Base-by-base conservation (phyloP, 2,888 invertebrate species). In the Iphiclides podalirius region DNA sequence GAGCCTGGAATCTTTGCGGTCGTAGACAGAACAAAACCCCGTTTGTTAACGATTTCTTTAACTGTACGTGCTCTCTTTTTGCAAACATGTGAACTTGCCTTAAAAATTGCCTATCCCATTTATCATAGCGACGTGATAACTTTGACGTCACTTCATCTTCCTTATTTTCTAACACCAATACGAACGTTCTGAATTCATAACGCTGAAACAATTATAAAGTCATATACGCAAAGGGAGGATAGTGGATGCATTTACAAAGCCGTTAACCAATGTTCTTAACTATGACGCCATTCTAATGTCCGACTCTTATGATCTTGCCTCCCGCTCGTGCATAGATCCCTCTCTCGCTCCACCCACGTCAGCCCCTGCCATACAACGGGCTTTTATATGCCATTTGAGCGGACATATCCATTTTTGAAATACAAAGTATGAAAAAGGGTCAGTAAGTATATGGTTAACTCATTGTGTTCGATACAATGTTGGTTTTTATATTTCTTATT, bases 261-360 rank as follows among this genome's bases (percentile, higher is more conserved):
- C 52, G 52, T 54, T 53, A 55, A 42, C 41, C 47, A 55, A 48
- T 37, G 20, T 36, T 28, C 38, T 47, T 36, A 50, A 37, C 39
- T 58, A 54, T 65, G 66, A 73, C 73, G 72, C 75, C 74, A 75
- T 79, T 63, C 62, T 76, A 77, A 73, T 79, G 81, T 77, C 79
- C 80, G 69, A 70, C 70, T 68, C 68, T 75, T 70, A 67, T 47
- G 56, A 57, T 68, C 58, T 58, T 28, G 50, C 58, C 41, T 73
- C 75, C 58, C 72, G 48, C 47, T 73, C 66, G 28, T 54, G 49
- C 59, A 39, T 45, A 33, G 26, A 39, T 42, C 44, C 56, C 63
- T 58, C 69, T 52, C 57, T 67, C 63, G 55, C 59, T 53, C 72
- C 74, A 67, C 75, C 77, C 71, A 66, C 75, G 60, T 61, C 58